Conservation (phyloP, 2,113 vertebrate genomes). For the Halcyon malimbica region DNA sequence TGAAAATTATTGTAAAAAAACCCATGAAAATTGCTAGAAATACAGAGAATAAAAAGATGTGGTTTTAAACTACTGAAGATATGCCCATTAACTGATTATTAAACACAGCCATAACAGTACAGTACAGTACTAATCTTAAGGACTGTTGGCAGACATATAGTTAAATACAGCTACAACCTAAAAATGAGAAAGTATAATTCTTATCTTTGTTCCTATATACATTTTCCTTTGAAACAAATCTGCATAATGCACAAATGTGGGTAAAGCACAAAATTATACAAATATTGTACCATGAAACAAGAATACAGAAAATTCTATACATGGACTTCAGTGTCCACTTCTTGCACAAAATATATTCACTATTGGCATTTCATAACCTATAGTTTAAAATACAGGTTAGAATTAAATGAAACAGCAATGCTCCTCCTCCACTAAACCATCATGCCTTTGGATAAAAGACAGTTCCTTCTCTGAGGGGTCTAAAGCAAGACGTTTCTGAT, state of each 20-base stretch:
- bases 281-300: background rate
- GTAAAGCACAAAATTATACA: background rate
- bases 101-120: background rate
- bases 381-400: background rate
- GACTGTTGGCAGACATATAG: background rate
- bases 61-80: background rate
- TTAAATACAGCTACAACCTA: background rate
- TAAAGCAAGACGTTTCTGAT: background rate
- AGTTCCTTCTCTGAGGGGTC: background rate
- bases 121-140: background rate
- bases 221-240: background rate
- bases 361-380: background rate
- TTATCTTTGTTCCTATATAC: background rate
- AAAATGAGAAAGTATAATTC: background rate
- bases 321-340: background rate
- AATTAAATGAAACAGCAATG: background rate
- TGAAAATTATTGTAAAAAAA: background rate
- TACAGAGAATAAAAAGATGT: background rate
- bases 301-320: background rate
- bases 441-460: background rate
- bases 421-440: background rate
- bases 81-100: background rate
- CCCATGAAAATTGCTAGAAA: background rate
- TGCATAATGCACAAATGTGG: background rate
- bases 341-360: background rate